Percentiles rank a stretch among this genome's conserved stretches.
These are phyloP conservation scores for Plotosus lineatus DNA, from an alignment of 2,113 vertebrate species.

Conservation along the genomic window DNA sequence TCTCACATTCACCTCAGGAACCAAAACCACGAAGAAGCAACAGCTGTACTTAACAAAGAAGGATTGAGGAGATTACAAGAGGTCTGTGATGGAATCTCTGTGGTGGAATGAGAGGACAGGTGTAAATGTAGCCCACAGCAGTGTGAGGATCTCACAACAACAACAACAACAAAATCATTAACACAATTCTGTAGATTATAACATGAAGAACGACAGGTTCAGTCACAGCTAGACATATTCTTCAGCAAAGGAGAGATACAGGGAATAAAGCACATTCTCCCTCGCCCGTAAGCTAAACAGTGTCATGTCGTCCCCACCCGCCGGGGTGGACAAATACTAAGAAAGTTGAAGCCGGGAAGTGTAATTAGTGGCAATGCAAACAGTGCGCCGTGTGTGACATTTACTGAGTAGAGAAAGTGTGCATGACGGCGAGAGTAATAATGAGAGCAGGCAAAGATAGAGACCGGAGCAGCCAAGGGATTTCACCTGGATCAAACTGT, in stretches of 20 bases:
- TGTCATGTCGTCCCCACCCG: not conserved
- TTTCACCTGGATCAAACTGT: not conserved
- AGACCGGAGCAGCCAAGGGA: not conserved
- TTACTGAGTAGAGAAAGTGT: slow-evolving; percentile 5
- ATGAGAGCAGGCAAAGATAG: not conserved
- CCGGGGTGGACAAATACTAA: not conserved
- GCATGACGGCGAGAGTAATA: not conserved
- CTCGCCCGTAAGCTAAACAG: not conserved
- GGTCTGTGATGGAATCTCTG: not conserved
- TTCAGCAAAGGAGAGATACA: not conserved
- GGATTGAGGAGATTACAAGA: not conserved
- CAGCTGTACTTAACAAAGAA: not conserved
- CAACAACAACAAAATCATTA: not conserved
- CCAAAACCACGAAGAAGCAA: slow-evolving; percentile 11
- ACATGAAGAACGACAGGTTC: not conserved
- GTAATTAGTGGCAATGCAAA: slow-evolving; percentile 61
- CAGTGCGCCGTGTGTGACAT: slow-evolving; percentile 52
- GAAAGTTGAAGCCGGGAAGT: slow-evolving; percentile 54
- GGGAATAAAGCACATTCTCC: not conserved
- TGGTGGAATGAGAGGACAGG: not conserved
- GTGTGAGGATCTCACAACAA: not conserved
- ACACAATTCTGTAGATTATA: not conserved
- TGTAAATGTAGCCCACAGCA: not conserved
- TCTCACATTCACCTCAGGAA: slow-evolving; percentile 2
- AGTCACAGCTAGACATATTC: not conserved